phyloP scores from a whole-genome alignment of 2,888 invertebrate species.

The Limnephilus marmoratus region DNA sequence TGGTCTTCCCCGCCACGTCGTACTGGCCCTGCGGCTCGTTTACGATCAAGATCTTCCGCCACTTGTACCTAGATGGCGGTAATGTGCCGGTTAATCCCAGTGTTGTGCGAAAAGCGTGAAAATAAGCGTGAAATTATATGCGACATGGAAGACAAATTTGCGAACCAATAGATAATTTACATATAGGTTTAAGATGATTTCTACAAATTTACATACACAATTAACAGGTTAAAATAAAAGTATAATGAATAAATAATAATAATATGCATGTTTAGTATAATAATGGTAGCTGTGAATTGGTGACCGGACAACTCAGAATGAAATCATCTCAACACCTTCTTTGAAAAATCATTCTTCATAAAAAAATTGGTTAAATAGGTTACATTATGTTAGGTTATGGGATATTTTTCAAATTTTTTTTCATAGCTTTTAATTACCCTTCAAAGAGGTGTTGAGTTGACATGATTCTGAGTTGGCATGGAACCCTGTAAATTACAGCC shows the following conservation, averaged over 20 bases:
- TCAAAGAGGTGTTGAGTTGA: too few relatives aligned
- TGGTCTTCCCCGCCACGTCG: constrained; percentile 82
- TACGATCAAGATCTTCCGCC: constrained; percentile 84
- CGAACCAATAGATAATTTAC: neutral
- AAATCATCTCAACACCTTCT: too few relatives aligned
- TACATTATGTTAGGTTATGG: too few relatives aligned
- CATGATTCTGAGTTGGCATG: too few relatives aligned
- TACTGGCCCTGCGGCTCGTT: constrained; percentile 84
- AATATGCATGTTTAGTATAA: neutral
- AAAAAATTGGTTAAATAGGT: too few relatives aligned
- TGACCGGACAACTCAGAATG: too few relatives aligned
- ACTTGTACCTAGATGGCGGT: constrained; percentile 80
- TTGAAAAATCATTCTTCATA: too few relatives aligned
- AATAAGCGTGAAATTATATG: constrained; percentile 2
- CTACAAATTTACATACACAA: neutral
- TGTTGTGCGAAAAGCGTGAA: constrained; percentile 12
- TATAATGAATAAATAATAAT: too few relatives aligned
- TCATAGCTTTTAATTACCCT: too few relatives aligned
- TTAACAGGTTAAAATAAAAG: too few relatives aligned
- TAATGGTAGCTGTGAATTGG: too few relatives aligned
- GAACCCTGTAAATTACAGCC: neutral
- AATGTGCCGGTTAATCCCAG: constrained; percentile 32
- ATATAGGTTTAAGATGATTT: neutral
- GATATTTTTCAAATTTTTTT: too few relatives aligned
- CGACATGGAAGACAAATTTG: neutral